These are phyloP conservation scores for Diceros bicornis DNA, from an alignment of 2,797 vertebrate genomes.

Conservation along the genomic window DNA sequence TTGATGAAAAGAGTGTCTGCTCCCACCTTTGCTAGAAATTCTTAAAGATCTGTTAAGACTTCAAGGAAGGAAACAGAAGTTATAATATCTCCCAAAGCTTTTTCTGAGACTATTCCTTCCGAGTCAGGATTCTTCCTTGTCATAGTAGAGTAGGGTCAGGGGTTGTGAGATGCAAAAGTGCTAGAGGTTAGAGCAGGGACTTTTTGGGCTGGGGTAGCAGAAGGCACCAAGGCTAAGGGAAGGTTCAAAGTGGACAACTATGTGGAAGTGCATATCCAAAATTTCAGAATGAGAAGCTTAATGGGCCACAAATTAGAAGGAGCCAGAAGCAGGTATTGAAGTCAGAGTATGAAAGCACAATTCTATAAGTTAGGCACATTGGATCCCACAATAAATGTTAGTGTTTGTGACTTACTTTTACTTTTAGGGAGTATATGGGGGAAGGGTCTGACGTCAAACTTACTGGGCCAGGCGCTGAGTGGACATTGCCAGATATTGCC, in stretches of 20 bases:
- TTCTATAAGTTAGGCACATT: neutral
- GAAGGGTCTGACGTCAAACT: neutral
- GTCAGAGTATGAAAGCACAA: neutral
- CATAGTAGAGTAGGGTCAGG: neutral
- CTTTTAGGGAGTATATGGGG: neutral
- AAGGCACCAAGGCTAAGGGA: neutral
- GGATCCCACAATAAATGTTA: neutral
- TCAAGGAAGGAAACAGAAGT: slow-evolving; percentile 3
- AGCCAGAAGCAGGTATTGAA: neutral
- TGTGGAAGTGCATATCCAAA: neutral
- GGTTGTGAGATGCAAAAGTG: neutral
- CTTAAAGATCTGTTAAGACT: neutral
- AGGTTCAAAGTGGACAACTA: neutral
- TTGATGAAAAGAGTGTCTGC: neutral
- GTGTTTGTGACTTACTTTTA: neutral
- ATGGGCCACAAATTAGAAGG: neutral
- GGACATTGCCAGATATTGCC: neutral
- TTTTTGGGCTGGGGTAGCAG: neutral
- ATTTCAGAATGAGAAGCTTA: slow-evolving; percentile 21
- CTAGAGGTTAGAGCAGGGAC: neutral
- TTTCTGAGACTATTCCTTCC: neutral
- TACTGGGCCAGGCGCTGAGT: neutral
- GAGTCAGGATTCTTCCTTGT: neutral
- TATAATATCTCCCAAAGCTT: neutral
- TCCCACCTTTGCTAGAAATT: slow-evolving; percentile 1